Evolutionary conservation across 92 coral and sea anemone genomes (phyloP), one percentile per base, ranked within the genome.

Genomic region (Muricea muricata): DNA sequence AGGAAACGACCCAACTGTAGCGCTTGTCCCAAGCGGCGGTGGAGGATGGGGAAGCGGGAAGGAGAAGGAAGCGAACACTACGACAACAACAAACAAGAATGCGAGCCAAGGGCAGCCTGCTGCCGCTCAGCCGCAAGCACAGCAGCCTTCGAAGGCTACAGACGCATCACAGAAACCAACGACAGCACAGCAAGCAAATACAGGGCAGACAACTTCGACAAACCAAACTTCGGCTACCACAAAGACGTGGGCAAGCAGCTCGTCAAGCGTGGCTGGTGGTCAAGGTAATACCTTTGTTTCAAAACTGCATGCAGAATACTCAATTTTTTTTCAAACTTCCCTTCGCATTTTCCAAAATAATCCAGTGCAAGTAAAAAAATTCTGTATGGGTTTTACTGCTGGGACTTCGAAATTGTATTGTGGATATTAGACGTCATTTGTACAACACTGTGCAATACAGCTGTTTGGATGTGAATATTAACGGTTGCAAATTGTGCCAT

Each of bases 221-320:
- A 87, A 89, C 89, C 81, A 90, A 75, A 81, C 90, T 48, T 69
- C 85, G 54, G 35, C 93, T 52, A 65, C 92, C 24, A 85, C 91
- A 94, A 97, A 92, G 87, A 97, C 99, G 65, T 97, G 99, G 99
- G 99, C 97, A 91, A 97, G 83, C 91, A 90, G 91, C 80, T 97
- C 97, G 73, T 94, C 97, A 97, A 97, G 89, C 99, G 99, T 88
- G 99, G 99, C 91, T 97, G 99, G 99, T 97, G 99, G 99, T 97
- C 98, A 85, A 97, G 99, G 99, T 97, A 91, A 31, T 85, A 50
- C 24, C 60, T 52, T 26, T 34, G 33, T 57, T 13, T 29, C 29
- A 14, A 1, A 30, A 70, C 54, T 70, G 48, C 50, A 37, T 40
- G 50, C 76, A 37, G 50, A 28, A 35, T n/a, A 13, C 33, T 7